Evolutionary conservation across 2,113 vertebrate species (phyloP), one percentile per base, ranked within the genome.

Genomic region (Myotis brandtii): DNA sequence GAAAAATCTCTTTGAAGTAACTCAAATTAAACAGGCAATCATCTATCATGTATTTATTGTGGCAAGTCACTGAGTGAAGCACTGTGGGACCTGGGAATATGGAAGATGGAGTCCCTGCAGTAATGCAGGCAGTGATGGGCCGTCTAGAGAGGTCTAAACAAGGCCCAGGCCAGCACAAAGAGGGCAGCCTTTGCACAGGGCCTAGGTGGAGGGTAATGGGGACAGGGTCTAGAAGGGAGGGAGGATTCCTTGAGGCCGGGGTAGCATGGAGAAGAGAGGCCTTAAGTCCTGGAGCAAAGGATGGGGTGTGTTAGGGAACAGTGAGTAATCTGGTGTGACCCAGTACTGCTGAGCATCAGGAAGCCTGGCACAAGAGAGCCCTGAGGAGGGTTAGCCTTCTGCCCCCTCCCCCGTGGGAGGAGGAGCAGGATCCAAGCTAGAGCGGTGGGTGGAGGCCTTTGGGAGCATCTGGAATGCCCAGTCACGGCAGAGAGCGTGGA

Each of bases 321-420:
- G 91, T 95, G 95, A 97, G 95, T 91, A 91, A 97, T 64, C 18
- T 85, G 85, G 70, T 81, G 72, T 62, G 86, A 76, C 93, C 88
- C 3, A 14, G 34, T 3, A 46, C 64, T 37, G 66, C 90, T 81
- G 27, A 80, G 82, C 70, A 50, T 56, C n/a, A 6, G 70, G 9
- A 84, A 25, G 59, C 62, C 21, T 6, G 86, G 93, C 90, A 52
- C 32, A 5, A 48, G 83, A 48, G 52, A 40, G 69, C 50, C 54
- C 0, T 4, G 37, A 32, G 3, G 59, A 59, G 8, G 52, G 75
- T 66, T 50, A 32, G 48, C 76, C 66, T 40, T 69, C 43, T 13
- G 83, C n/a, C 48, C 11, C 50, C 48, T n/a, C 64, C 10, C 43
- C 64, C 13, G 9, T 9, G 30, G 34, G 52, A 69, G 46, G 52